Percentiles rank a stretch among this genome's conserved stretches.
phyloP scores from a whole-genome alignment of 2,113 vertebrate species.

The Campylomormyrus numenius region DNA sequence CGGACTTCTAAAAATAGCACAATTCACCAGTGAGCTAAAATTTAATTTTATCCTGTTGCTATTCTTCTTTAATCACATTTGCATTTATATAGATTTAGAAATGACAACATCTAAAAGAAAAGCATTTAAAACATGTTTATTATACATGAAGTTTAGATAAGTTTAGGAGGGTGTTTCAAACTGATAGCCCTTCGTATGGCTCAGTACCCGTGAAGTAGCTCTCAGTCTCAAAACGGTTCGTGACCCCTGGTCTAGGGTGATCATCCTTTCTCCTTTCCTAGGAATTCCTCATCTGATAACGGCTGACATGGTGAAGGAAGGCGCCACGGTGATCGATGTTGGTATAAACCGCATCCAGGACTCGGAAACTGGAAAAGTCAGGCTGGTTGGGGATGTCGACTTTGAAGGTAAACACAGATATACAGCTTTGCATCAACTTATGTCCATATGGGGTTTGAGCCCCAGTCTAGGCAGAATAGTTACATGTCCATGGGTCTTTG shows the following conservation, averaged over 20 bases:
- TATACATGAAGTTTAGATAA: too few species aligned
- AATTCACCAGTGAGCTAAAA: too few species aligned
- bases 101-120: too few species aligned
- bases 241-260: neutral
- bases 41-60: too few species aligned
- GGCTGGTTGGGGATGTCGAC: constrained; percentile 83
- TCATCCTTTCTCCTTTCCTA: constrained; percentile 35
- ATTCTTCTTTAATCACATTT: too few species aligned
- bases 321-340: constrained; percentile 80
- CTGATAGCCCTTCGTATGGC: too few species aligned
- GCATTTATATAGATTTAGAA: too few species aligned
- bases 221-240: too few species aligned
- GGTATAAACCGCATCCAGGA: constrained; percentile 81
- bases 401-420: constrained; percentile 73
- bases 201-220: too few species aligned
- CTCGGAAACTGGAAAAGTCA: constrained; percentile 68
- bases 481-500: neutral
- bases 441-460: neutral
- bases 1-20: too few species aligned
- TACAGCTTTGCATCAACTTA: neutral
- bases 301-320: constrained; percentile 83
- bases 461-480: neutral
- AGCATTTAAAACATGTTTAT: too few species aligned
- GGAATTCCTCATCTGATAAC: constrained; percentile 83
- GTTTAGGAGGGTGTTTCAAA: too few species aligned